Evolutionary conservation across 2,888 invertebrate genomes (phyloP).

Genomic region (Meloe dianella): DNA sequence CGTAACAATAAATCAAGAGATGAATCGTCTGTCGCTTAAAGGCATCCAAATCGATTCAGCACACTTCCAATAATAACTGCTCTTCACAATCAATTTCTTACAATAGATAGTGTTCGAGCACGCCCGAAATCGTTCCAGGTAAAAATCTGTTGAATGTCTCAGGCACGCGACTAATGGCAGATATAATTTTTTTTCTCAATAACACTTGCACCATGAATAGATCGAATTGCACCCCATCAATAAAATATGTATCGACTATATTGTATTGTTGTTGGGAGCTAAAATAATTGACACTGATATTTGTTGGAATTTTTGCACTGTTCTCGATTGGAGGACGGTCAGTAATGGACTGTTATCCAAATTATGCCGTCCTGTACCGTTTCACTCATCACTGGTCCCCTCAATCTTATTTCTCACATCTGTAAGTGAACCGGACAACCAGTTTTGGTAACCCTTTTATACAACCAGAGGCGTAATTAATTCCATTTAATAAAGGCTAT

Average conservation of each 20-base stretch:
- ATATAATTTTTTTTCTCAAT: neutral
- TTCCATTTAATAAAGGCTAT: slow-evolving; percentile 16
- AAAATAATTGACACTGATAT: neutral
- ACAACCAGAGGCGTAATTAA: slow-evolving; percentile 17
- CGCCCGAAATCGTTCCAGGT: slow-evolving; percentile 3
- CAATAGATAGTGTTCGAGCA: neutral
- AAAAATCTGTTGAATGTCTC: neutral
- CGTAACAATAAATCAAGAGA: neutral
- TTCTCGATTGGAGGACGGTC: neutral
- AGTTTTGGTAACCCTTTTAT: slow-evolving; percentile 20
- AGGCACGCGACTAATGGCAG: neutral
- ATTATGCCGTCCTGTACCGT: neutral
- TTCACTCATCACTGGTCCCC: slow-evolving; percentile 38
- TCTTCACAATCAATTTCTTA: neutral
- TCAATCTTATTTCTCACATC: slow-evolving; percentile 40
- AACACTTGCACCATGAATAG: slow-evolving; percentile 7
- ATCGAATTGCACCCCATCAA: slow-evolving; percentile 20
- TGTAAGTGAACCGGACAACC: slow-evolving; percentile 34
- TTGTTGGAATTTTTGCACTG: neutral
- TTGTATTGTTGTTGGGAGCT: neutral
- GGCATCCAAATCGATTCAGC: neutral
- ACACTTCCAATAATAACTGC: neutral
- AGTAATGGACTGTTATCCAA: neutral
- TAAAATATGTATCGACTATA: neutral
- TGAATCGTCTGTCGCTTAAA: neutral